Evolutionary conservation across 2,797 vertebrate genomes (phyloP).

Genomic region (Podarcis siculus): DNA sequence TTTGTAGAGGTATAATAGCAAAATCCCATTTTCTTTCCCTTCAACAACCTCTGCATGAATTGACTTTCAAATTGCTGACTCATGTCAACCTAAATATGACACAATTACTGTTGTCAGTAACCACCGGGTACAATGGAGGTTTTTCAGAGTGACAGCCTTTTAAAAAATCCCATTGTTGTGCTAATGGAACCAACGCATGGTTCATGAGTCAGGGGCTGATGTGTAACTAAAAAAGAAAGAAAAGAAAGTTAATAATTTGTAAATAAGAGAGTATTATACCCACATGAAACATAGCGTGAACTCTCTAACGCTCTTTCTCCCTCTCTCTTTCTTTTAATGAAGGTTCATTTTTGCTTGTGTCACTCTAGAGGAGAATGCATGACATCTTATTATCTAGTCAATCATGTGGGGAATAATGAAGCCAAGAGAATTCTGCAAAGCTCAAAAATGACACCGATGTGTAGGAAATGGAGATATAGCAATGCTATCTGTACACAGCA

Average conservation of each 20-base stretch:
- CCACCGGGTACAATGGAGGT: neutral
- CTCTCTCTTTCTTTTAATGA: neutral
- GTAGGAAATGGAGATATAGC: neutral
- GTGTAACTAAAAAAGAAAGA: neutral
- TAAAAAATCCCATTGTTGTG: neutral
- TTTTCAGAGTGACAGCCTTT: neutral
- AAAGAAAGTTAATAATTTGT: conserved; percentile 21
- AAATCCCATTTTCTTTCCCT: neutral
- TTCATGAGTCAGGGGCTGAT: conserved; percentile 2
- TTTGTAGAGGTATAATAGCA: neutral
- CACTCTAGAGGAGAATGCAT: neutral
- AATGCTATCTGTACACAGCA: neutral
- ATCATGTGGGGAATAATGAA: conserved; percentile 16
- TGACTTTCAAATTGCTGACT: neutral
- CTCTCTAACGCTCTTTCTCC: neutral
- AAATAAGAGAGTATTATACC: conserved; percentile 8
- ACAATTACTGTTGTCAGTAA: conserved; percentile 9
- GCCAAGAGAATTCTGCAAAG: neutral
- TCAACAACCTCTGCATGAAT: neutral
- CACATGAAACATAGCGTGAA: neutral
- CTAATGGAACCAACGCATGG: conserved; percentile 4
- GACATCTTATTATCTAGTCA: conserved; percentile 30
- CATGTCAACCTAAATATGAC: neutral
- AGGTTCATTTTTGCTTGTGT: neutral
- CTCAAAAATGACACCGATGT: neutral